These are phyloP conservation scores for Stomatorhinus walkeri DNA, from an alignment of 2,797 vertebrate species.

Conservation along the genomic window DNA sequence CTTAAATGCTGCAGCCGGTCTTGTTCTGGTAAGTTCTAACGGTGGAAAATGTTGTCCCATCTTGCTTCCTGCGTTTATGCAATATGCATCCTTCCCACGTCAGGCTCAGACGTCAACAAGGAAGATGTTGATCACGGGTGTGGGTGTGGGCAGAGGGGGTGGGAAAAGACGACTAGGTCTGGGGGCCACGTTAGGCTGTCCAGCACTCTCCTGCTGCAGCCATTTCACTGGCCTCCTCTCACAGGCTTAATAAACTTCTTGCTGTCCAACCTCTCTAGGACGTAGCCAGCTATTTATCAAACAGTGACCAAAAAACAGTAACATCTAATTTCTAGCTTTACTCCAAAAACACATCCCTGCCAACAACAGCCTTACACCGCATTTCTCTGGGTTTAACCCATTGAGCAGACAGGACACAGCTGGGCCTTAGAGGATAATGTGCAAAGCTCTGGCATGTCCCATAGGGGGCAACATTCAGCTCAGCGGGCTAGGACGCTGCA, in stretches of 20 bases:
- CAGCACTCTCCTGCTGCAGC: conserved; percentile 52
- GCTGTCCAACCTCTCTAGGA: conserved; percentile 9
- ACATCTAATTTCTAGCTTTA: neutral
- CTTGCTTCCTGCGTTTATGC: neutral
- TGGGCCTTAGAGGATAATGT: neutral
- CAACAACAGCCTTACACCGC: neutral
- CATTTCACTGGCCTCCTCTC: conserved; percentile 50
- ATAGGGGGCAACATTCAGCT: neutral
- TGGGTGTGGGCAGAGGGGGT: conserved; percentile 28
- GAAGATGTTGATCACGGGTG: neutral
- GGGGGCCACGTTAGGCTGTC: conserved; percentile 31
- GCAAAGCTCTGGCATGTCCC: neutral
- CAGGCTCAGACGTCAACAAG: conserved; percentile 24
- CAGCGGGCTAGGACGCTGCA: neutral
- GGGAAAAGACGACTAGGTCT: conserved; percentile 51
- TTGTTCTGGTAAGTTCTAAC: neutral
- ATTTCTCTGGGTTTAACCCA: neutral
- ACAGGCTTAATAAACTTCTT: conserved; percentile 51
- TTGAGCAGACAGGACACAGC: neutral
- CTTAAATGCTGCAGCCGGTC: neutral
- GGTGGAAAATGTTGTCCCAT: neutral
- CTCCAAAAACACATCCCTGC: neutral
- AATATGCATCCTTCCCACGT: conserved; percentile 20
- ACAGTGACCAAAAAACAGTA: conserved; percentile 17
- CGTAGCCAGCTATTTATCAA: conserved; percentile 40